phyloP scores from a whole-genome alignment of 2,797 vertebrate genomes.

The Urosaurus nigricauda region DNA sequence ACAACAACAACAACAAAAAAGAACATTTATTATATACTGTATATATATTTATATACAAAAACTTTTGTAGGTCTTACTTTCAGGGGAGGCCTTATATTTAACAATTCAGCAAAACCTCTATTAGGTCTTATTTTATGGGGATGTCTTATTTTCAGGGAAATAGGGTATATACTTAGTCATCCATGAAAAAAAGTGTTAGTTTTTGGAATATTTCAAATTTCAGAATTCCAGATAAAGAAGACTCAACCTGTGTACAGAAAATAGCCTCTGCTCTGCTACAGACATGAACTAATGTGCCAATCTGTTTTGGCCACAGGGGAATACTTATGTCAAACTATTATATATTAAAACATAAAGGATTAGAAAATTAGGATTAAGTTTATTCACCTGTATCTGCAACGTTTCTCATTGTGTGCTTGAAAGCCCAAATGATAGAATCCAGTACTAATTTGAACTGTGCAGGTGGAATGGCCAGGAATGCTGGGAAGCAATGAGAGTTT shows the following conservation, averaged over 20 bases:
- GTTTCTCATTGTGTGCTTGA: constrained; percentile 99
- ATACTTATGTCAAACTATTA: background rate
- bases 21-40: no score
- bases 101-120: no score
- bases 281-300: background rate
- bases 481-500: constrained; percentile 98
- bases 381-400: constrained; percentile 96
- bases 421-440: constrained; percentile 99
- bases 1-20: no score
- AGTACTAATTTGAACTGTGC: constrained; percentile 98
- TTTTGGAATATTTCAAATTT: no score
- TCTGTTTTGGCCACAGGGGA: background rate
- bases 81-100: no score
- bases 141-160: no score
- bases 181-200: no score
- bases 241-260: background rate
- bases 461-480: constrained; percentile 96
- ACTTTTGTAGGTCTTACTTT: no score
- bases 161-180: no score
- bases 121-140: no score
- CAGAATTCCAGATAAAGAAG: no score
- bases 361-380: background rate
- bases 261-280: background rate
- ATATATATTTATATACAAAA: no score
- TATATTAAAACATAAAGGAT: background rate